These are phyloP conservation scores for Poecile atricapillus DNA, from an alignment of 2,113 vertebrate species.

Conservation along the genomic window DNA sequence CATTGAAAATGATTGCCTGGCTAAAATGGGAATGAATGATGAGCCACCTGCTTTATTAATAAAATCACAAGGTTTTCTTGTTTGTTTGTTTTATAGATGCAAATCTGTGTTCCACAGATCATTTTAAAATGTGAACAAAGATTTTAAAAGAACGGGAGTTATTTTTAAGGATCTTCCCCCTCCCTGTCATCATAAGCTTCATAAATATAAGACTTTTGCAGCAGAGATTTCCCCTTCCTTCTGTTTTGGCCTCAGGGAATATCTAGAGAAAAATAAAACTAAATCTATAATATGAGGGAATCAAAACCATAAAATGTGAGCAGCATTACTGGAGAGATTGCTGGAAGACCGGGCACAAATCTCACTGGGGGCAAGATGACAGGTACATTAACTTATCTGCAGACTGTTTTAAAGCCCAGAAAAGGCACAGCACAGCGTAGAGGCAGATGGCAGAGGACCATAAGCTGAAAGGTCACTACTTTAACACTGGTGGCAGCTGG, in stretches of 20 bases:
- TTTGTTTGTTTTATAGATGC: background rate
- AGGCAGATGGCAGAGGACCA: background rate
- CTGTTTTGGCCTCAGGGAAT: slow-evolving; percentile 48
- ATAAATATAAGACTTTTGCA: slow-evolving; percentile 37
- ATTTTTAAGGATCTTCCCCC: background rate
- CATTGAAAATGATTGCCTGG: slow-evolving; percentile 60
- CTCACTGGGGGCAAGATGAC: background rate
- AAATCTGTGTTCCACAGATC: slow-evolving; percentile 3
- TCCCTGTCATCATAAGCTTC: slow-evolving; percentile 13
- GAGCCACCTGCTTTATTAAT: slow-evolving; percentile 58
- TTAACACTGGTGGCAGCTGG: background rate
- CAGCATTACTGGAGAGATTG: background rate
- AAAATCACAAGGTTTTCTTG: slow-evolving; percentile 31
- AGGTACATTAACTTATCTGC: slow-evolving; percentile 24
- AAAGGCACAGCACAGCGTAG: background rate
- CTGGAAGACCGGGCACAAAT: slow-evolving; percentile 16
- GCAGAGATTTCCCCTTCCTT: slow-evolving; percentile 1
- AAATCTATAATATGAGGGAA: slow-evolving; percentile 28
- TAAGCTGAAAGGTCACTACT: background rate
- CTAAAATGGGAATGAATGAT: slow-evolving; percentile 66
- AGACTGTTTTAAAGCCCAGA: background rate
- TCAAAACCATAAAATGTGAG: background rate
- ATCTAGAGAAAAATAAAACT: slow-evolving; percentile 26
- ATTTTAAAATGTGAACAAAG: slow-evolving; percentile 37
- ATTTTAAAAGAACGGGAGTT: background rate